Base-by-base conservation (phyloP, 2,888 invertebrate species). In the Blastobasis adustella region DNA sequence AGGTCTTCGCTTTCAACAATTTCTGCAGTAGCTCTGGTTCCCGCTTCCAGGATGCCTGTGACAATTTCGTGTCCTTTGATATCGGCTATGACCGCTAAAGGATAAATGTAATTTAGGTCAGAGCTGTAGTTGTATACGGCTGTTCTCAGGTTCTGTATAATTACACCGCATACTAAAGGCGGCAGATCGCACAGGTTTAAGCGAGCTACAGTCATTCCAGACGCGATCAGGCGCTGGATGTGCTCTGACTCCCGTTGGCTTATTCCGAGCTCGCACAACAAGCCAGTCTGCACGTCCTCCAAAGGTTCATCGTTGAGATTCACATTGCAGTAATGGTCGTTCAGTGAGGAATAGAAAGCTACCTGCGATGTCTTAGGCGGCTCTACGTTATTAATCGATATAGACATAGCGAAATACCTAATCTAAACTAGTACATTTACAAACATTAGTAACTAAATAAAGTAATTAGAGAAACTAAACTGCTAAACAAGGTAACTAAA, bases 1-100 rank as follows among this genome's bases (percentile, higher is more conserved):
- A 77, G 71, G 7, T 61, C 59, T 41, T 73, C 59, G 4, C 73
- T 73, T 58, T 66, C 56, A 44, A 53, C n/a, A 36, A 66, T 47
- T 45, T 58, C 54, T 37, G 63, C 10, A 5, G 56, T 54, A 4
- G 56, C 48, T 6, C 43, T 43, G n/a, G 56, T 51, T 23, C 23
- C 23, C 23, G 23, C 23, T 50, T 59, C 60, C 38, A 60, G 49
- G 10, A 55, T 51, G 8, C 62, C 62, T 6, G 60, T 59, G 3
- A 57, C 49, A 10, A 62, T 61, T 46, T 61, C 59, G 10, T 60
- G 59, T 3, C 57, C 57, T 49, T 53, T 53, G 8, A 62, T 51
- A 40, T 59, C 59, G 8, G 58, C 57, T 6, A 59, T 52, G 2
- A 62, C 42, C 8, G 66, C 73, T 37, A 78, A 55, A 5, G 78